Percentiles rank a stretch among this genome's conserved stretches.
phyloP scores from a whole-genome alignment of 2,797 vertebrate species.

The Clamator glandarius region DNA sequence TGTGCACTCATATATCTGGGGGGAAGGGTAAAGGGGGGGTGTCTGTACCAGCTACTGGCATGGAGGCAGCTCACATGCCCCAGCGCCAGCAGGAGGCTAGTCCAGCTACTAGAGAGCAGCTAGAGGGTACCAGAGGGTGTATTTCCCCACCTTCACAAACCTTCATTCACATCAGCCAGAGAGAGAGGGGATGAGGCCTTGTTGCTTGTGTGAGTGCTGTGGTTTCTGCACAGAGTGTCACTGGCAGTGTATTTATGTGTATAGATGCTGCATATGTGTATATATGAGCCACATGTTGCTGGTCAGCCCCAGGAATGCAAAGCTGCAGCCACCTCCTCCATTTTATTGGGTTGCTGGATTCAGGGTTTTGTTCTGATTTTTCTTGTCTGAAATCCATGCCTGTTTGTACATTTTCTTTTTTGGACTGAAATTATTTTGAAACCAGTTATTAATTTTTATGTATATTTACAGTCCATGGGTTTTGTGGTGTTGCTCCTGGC shows the following conservation, averaged over 20 bases:
- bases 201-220: no score
- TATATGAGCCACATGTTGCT: fast-evolving
- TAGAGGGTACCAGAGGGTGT: no score
- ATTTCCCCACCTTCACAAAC: not conserved
- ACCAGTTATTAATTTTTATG: not conserved
- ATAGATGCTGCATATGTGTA: not conserved
- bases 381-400: not conserved
- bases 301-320: not conserved
- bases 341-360: not conserved
- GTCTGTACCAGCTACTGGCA: not conserved
- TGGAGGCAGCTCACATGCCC: fast-evolving
- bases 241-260: not conserved
- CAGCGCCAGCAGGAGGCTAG: not conserved
- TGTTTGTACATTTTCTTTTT: not conserved
- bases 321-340: not conserved
- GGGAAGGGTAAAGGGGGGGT: no score
- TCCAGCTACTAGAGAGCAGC: not conserved
- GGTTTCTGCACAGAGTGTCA: not conserved
- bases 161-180: not conserved
- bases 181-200: not conserved
- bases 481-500: not conserved
- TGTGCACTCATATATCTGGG: not conserved
- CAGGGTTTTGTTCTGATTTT: not conserved
- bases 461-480: not conserved
- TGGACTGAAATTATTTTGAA: not conserved